Percentiles rank a stretch among this genome's conserved stretches.
These are phyloP conservation scores for Aphodius granarius DNA, from an alignment of 2,888 invertebrate genomes.

Conservation along the genomic window DNA sequence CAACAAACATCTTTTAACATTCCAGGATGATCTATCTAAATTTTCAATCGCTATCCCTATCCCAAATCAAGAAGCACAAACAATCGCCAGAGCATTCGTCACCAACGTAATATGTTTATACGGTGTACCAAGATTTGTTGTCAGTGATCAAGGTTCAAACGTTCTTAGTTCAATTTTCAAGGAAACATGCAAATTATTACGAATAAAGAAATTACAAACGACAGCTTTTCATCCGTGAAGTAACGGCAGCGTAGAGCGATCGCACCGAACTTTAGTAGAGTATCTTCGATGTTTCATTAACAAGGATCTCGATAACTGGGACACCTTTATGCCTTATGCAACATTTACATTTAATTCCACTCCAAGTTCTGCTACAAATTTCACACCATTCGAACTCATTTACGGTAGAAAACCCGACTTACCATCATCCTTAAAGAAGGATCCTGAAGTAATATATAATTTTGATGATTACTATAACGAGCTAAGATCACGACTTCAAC, in stretches of 20 bases:
- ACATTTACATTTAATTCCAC: constrained; percentile 2
- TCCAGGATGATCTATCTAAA: constrained; percentile 44
- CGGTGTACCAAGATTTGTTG: constrained; percentile 38
- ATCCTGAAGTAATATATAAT: constrained; percentile 33
- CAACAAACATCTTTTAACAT: constrained; percentile 38
- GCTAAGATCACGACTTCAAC: constrained; percentile 29
- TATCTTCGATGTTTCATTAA: constrained; percentile 23
- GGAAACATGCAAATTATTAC: constrained; percentile 36
- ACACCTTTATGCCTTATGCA: neutral
- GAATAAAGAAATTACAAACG: constrained; percentile 36
- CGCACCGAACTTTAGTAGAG: constrained; percentile 39
- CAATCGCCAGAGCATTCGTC: constrained; percentile 36
- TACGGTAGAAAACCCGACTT: constrained; percentile 30
- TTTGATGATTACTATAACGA: constrained; percentile 33
- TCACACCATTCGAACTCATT: constrained; percentile 34
- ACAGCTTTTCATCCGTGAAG: constrained; percentile 36
- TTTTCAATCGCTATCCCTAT: constrained; percentile 40
- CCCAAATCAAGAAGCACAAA: constrained; percentile 41
- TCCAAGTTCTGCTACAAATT: constrained; percentile 26
- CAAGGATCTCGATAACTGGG: constrained; percentile 2
- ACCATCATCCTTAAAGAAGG: constrained; percentile 29
- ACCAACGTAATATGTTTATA: constrained; percentile 36
- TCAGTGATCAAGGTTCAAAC: constrained; percentile 40
- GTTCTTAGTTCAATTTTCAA: constrained; percentile 39
- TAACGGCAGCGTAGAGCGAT: constrained; percentile 40